Evolutionary conservation across 2,113 vertebrate genomes (phyloP).

Genomic region (Ailuropoda melanoleuca): DNA sequence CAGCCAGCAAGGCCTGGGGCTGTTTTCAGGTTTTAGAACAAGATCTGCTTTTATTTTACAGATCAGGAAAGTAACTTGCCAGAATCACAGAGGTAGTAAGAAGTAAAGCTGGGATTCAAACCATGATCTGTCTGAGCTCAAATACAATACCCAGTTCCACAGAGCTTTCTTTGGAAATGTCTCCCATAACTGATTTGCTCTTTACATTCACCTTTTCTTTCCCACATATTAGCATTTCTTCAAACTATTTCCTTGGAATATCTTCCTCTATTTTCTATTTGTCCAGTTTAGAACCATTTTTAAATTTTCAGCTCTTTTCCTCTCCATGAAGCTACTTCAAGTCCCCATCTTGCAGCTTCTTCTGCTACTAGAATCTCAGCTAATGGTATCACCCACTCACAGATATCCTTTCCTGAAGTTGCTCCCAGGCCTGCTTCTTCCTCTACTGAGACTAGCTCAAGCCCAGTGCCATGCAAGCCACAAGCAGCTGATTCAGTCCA

Average conservation of each 20-base stretch:
- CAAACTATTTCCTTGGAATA: neutral
- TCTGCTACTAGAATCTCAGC: neutral
- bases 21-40: conserved; percentile 30
- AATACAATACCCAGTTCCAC: neutral
- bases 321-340: neutral
- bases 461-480: neutral
- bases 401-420: neutral
- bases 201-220: neutral
- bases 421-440: neutral
- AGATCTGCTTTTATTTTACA: neutral
- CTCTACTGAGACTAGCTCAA: neutral
- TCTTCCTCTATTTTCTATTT: neutral
- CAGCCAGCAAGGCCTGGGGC: neutral
- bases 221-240: neutral
- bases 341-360: neutral
- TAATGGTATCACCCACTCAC: neutral
- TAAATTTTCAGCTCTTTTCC: neutral
- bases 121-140: neutral
- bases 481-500: neutral
- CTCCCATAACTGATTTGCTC: neutral
- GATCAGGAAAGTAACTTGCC: neutral
- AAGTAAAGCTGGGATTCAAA: neutral
- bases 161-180: neutral
- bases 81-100: neutral
- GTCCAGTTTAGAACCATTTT: neutral